Conservation (phyloP, 2,888 invertebrate species). For the Sussaba pulchella region DNA sequence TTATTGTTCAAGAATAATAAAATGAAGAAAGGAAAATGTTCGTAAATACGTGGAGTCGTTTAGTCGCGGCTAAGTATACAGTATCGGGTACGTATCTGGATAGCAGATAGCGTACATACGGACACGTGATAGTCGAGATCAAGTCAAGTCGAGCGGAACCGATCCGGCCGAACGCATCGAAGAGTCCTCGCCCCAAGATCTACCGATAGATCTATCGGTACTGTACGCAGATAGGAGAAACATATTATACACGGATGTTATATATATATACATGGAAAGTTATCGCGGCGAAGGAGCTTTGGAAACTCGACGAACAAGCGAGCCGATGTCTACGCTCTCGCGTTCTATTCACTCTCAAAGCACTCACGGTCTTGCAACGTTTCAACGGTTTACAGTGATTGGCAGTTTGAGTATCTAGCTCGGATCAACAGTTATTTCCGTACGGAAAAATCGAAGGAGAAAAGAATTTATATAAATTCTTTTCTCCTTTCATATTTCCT, state of each 20-base stretch:
- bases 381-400: slow-evolving; percentile 26
- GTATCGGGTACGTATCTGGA: slow-evolving; percentile 26
- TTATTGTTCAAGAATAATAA: slow-evolving; percentile 2
- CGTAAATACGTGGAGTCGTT: slow-evolving; percentile 35
- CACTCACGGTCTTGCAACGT: slow-evolving; percentile 5
- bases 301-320: slow-evolving; percentile 46
- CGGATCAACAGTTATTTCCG: slow-evolving; percentile 15
- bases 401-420: not conserved
- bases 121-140: slow-evolving; percentile 45
- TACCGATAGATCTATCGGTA: slow-evolving; percentile 64
- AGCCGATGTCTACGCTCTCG: not conserved
- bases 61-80: slow-evolving; percentile 42
- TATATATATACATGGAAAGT: slow-evolving; percentile 2
- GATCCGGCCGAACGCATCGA: slow-evolving; percentile 66
- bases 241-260: slow-evolving; percentile 21
- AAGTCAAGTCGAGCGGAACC: slow-evolving; percentile 65
- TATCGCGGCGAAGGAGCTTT: slow-evolving; percentile 22
- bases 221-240: slow-evolving; percentile 29
- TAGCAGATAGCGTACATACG: slow-evolving; percentile 15
- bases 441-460: too few relatives aligned
- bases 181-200: slow-evolving; percentile 51
- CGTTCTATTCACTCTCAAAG: not conserved
- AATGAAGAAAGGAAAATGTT: slow-evolving; percentile 33
- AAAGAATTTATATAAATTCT: too few relatives aligned
- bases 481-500: not conserved